Evolutionary conservation across 2,888 invertebrate genomes (phyloP).

Genomic region (Therioaphis trifolii): DNA sequence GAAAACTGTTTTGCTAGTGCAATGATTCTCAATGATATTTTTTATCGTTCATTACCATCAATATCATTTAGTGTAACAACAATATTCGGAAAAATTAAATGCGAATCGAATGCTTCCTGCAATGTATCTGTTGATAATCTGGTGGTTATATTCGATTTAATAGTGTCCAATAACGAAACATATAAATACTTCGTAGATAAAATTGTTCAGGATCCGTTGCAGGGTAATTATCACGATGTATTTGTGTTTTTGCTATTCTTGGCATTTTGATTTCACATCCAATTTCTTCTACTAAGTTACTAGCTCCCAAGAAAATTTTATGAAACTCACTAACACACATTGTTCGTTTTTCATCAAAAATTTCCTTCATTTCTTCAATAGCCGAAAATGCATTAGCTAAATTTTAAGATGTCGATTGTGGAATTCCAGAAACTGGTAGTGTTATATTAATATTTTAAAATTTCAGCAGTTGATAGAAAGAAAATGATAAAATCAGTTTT

Average conservation of each 20-base stretch:
- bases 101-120: slow-evolving; percentile 20
- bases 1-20: slow-evolving; percentile 25
- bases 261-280: slow-evolving; percentile 12
- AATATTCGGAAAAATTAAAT: neutral
- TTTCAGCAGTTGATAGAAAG: neutral
- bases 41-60: slow-evolving; percentile 21
- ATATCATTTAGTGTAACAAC: neutral
- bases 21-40: neutral
- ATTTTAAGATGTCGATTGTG: slow-evolving; percentile 5
- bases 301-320: slow-evolving; percentile 1
- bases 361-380: no score
- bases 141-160: slow-evolving; percentile 26
- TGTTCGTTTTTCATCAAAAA: slow-evolving; percentile 10
- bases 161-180: no score
- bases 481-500: neutral
- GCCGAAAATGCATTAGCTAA: slow-evolving; percentile 17
- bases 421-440: neutral
- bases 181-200: no score
- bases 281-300: slow-evolving; percentile 11
- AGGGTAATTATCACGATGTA: neutral
- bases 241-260: neutral
- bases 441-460: neutral
- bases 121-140: slow-evolving; percentile 22
- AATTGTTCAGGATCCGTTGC: slow-evolving; percentile 24
- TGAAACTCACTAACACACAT: neutral